These are phyloP conservation scores for Ceramica pisi DNA, from an alignment of 2,888 invertebrate species.

Conservation along the genomic window DNA sequence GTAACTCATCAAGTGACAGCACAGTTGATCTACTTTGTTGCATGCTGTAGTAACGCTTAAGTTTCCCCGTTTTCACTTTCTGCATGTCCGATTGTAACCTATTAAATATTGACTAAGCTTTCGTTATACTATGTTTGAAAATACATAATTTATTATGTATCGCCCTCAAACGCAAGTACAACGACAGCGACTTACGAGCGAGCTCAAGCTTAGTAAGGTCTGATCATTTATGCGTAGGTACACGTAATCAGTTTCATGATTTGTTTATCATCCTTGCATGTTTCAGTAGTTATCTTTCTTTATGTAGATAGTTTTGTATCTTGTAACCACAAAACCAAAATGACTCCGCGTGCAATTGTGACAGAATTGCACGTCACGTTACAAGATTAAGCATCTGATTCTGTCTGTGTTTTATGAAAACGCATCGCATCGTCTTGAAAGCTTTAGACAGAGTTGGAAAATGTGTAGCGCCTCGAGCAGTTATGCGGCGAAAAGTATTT, in stretches of 20 bases:
- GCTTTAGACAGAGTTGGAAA: constrained; percentile 77
- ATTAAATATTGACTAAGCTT: constrained; percentile 28
- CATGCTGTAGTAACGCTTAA: constrained; percentile 66
- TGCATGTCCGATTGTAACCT: constrained; percentile 64
- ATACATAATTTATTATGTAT: constrained; percentile 22
- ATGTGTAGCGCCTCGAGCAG: constrained; percentile 69
- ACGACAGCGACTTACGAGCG: constrained; percentile 1
- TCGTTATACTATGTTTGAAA: constrained; percentile 7
- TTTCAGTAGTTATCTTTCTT: constrained; percentile 61
- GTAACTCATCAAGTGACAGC: constrained; percentile 58
- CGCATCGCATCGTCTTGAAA: constrained; percentile 66
- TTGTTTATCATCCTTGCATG: constrained; percentile 70
- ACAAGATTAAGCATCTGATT: constrained; percentile 66
- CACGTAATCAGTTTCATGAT: constrained; percentile 44
- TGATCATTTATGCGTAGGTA: constrained; percentile 30
- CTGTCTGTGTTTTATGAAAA: constrained; percentile 69
- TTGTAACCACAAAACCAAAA: constrained; percentile 66
- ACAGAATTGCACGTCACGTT: constrained; percentile 60
- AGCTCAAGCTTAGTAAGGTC: constrained; percentile 16
- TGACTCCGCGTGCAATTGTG: constrained; percentile 57
- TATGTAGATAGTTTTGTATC: constrained; percentile 64
- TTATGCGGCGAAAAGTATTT: constrained; percentile 67
- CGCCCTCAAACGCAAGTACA: constrained; percentile 7
- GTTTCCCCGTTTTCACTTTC: constrained; percentile 64
- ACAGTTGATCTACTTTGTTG: constrained; percentile 62